These are phyloP conservation scores for Diaperis boleti DNA, from an alignment of 2,888 invertebrate species.

Conservation along the genomic window DNA sequence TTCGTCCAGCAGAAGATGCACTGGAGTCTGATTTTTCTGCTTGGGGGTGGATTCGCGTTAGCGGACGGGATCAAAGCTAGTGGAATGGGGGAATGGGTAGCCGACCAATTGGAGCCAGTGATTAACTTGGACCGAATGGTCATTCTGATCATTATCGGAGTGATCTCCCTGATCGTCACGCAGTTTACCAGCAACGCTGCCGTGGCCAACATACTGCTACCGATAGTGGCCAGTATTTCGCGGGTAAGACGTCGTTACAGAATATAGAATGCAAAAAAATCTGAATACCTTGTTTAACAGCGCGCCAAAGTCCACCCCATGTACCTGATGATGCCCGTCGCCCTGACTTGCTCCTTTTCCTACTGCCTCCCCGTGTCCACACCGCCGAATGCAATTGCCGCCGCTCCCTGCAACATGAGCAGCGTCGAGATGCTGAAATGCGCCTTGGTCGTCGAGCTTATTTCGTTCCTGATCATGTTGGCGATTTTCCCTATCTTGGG, in stretches of 20 bases:
- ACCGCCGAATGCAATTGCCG: conserved; percentile 93
- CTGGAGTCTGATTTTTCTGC: conserved; percentile 89
- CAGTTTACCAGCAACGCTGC: conserved; percentile 94
- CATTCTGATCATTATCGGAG: conserved; percentile 80
- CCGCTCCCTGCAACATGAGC: conserved; percentile 81
- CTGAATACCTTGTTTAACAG: conserved; percentile 33
- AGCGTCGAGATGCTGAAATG: conserved; percentile 81
- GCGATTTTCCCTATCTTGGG: conserved; percentile 71
- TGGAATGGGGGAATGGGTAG: conserved; percentile 82
- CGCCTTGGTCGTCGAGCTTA: conserved; percentile 64
- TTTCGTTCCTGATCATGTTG: conserved; percentile 68
- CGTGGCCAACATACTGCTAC: conserved; percentile 88
- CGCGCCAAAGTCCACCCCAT: conserved; percentile 80
- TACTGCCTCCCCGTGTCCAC: conserved; percentile 94
- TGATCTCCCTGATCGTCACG: conserved; percentile 85
- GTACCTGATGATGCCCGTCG: conserved; percentile 90
- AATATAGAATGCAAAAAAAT: neutral
- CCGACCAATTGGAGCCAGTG: conserved; percentile 76
- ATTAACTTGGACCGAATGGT: conserved; percentile 73
- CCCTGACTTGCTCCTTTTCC: conserved; percentile 89
- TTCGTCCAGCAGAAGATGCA: conserved; percentile 87
- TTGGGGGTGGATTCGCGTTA: conserved; percentile 92
- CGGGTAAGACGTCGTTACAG: too few relatives aligned
- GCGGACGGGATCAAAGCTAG: conserved; percentile 82
- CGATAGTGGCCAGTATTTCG: conserved; percentile 85